These are phyloP conservation scores for Listronotus oregonensis DNA, from an alignment of 1,140 invertebrate genomes.

Conservation along the genomic window DNA sequence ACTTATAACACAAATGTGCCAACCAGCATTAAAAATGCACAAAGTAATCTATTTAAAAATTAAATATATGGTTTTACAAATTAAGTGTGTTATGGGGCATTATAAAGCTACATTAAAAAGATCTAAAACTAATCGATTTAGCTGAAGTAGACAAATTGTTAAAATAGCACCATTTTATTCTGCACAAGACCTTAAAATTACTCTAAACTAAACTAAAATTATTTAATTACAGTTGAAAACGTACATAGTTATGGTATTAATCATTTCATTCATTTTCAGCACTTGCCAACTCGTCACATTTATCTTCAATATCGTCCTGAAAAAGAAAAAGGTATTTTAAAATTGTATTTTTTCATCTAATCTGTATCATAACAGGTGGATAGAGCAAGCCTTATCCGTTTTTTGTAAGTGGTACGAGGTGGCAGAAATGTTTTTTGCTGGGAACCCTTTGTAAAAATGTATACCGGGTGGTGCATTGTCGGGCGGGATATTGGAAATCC, in stretches of 20 bases:
- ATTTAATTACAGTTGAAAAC: neutral
- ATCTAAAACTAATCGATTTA: neutral
- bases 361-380: too few relatives aligned
- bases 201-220: neutral
- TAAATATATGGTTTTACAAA: neutral
- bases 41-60: neutral
- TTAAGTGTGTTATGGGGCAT: too few relatives aligned
- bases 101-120: neutral
- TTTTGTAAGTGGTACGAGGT: too few relatives aligned
- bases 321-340: constrained; percentile 42
- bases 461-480: too few relatives aligned
- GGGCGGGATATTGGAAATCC: too few relatives aligned
- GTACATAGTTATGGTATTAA: neutral
- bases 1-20: neutral
- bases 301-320: constrained; percentile 65
- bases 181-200: constrained; percentile 16
- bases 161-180: constrained; percentile 43
- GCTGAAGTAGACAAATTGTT: neutral
- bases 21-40: neutral
- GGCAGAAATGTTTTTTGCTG: too few relatives aligned
- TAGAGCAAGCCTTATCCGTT: too few relatives aligned
- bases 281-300: constrained; percentile 59
- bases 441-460: too few relatives aligned
- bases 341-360: too few relatives aligned
- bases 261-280: neutral